Base-by-base conservation (phyloP, 2,113 vertebrate species). In the Eonycteris spelaea region DNA sequence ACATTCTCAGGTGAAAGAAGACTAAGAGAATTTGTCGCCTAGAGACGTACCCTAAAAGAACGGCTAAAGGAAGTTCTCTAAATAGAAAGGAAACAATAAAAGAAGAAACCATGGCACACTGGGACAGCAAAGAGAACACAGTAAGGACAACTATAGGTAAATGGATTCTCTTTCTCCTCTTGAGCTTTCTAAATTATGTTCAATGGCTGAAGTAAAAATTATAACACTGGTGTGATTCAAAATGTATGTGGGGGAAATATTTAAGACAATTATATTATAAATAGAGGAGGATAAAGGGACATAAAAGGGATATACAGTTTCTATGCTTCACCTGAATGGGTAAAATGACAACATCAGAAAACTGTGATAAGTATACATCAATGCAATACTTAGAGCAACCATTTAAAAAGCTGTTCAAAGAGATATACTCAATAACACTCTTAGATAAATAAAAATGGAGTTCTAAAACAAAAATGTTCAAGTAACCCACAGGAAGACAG, bases 141-240 rank as follows among this genome's bases (percentile, higher is more conserved):
- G 38, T 51, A 48, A 51, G 26, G 70, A 89, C 73, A 88, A 79
- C 38, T 28, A 28, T 13, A 61, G 26, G 26, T 61, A 28, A 61
- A 61, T 19, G 85, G 55, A 28, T 65, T 80, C 57, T 61, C 51
- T 12, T 79, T 73, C 63, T 85, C 71, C 55, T 94, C 71, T 73
- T 74, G 5, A 84, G 63, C 78, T 92, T 84, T 78, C 65, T 73
- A 75, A 88, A 79, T 84, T 86, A 86, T 38, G 74, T 92, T 86
- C 90, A 24, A 93, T 90, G 73, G 40, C 38, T 79, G n/a, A 91
- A 91, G n/a, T 65, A 71, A 94, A 89, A 77, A 95, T 51, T 93
- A 9, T 55, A 79, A 85, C 33, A 75, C 3, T 43, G 26, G 38
- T 91, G 59, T 40, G 38, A 57, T 85, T 96, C 71, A 74, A 45